Base-by-base conservation (phyloP, 30 jellyfish, hydroid and myxozoan genomes). In the Chrysaora quinquecirrha region DNA sequence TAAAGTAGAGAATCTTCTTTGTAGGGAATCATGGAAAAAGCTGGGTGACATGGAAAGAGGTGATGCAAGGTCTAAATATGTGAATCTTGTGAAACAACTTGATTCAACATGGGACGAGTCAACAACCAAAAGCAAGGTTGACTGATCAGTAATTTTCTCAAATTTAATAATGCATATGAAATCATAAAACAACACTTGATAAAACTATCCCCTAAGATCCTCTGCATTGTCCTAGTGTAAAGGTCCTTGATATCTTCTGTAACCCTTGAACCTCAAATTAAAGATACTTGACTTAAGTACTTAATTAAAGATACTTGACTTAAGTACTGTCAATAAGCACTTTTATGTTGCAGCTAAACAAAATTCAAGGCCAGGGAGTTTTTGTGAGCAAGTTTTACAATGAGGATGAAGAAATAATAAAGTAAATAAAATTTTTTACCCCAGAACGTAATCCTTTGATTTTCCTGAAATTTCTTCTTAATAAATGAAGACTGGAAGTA, bases 11-110 rank as follows among this genome's bases (percentile, higher is more conserved):
- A n/a, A n/a, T 2, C 32, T 29, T 0, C 29, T 65, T 64, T 76
- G 76, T 66, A 87, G 96, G 96, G 85, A 76, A 29, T 48, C 97
- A 28, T 94, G 99, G 99, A 87, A 68, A 21, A 68, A 82, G 19
- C 86, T 83, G 12, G 89, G 88, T 0, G 69, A 69, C 21, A 72
- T 94, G 86, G 70, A 95, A 34, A 69, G 48, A 48, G 73, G 63
- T 16, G 88, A 34, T 20, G 99, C 99, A 10, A 76, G 68, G 62
- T 29, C 7, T 64, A 48, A 87, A 16, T 94, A 94, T 74, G 46
- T 94, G 14, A 71, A 46, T 2, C 77, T 87, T 29, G 95, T 88
- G 19, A 49, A 72, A 66, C 75, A 78, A 30, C 38, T 92, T 28
- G 95, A 92, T 58, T 86, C 91, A 9, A 35, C 27, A 30, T 85